phyloP scores from a whole-genome alignment of 2,888 invertebrate genomes.

The Sminthurinus aureus region DNA sequence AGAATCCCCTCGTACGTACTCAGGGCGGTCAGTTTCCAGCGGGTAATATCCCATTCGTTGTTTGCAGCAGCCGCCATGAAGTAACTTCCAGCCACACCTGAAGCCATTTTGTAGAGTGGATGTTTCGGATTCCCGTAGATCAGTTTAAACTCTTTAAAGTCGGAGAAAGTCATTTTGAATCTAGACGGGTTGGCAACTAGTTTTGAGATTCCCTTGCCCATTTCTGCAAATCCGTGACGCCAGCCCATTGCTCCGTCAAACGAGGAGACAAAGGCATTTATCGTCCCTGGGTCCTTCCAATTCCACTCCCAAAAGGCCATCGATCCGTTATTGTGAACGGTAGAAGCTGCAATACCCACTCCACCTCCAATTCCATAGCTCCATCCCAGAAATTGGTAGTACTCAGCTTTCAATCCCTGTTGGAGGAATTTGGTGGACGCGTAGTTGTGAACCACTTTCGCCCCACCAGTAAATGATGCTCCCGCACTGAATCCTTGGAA shows the following conservation, averaged over 20 bases:
- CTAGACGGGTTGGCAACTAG: not conserved
- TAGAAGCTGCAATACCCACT: not conserved
- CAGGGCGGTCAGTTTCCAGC: slow-evolving; percentile 20
- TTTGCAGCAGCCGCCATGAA: not conserved
- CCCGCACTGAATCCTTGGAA: slow-evolving; percentile 29
- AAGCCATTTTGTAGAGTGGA: slow-evolving; percentile 18
- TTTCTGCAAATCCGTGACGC: not conserved
- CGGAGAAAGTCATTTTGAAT: not conserved
- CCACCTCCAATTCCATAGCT: slow-evolving; percentile 11
- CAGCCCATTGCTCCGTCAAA: slow-evolving; percentile 23
- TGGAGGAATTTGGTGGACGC: not conserved
- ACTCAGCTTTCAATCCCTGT: not conserved
- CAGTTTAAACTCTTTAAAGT: not conserved
- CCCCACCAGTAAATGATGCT: slow-evolving; percentile 14
- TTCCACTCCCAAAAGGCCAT: slow-evolving; percentile 41
- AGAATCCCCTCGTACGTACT: slow-evolving; percentile 36
- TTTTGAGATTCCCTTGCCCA: slow-evolving; percentile 4
- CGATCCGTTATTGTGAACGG: not conserved
- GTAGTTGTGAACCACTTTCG: slow-evolving; percentile 8
- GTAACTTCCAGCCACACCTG: not conserved
- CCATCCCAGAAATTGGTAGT: not conserved
- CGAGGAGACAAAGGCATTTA: not conserved
- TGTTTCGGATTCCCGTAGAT: slow-evolving; percentile 9
- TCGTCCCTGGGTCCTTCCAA: slow-evolving; percentile 25
- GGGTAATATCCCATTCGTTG: slow-evolving; percentile 25